Base-by-base conservation (phyloP, 2,888 invertebrate genomes). In the Orchestes rusci region DNA sequence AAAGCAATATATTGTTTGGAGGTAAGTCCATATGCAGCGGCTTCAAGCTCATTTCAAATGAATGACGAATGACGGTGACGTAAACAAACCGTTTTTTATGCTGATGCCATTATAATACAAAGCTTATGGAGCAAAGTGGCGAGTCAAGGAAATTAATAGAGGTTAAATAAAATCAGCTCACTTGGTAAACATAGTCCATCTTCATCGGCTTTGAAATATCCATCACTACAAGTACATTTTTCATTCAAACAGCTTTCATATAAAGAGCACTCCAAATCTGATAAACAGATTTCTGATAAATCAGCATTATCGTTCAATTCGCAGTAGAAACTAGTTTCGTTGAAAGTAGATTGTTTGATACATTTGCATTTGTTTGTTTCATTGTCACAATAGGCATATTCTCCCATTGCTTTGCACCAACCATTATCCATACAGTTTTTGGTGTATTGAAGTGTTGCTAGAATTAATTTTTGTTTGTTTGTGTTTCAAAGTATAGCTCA, bases 371-470 rank as follows among this genome's bases (percentile, higher is more conserved):
- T 42, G 13, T 37, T 47, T 5, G 49, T 50, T 4, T 23, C 38
- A 1, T 53, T 48, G 37, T 52, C 45, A 36, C 60, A 60, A 36
- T 45, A 59, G 5, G 58, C 44, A 43, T 59, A 50, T 1, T 45
- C 45, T 2, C 60, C 60, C 51, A 59, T 52, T 1, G 57, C 58
- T 35, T 53, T 48, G 36, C 60, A 60, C 60, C 60, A 60, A 16
- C 57, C 56, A 19, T 55, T 55, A 2, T 53, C 55, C 39, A 58
- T 39, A 48, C 60, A 60, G 18, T 48, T 51, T 18, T 43, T 34
- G n/a, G 56, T 56, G 5, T 45, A 38, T 29, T 60, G 51, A 7
- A 53, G 46, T 15, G 56, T 59, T 16, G 59, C 60, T 60, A 23
- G 20, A 55, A 53, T 16, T 8, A 8, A 27, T 13, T 37, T 15